Evolutionary conservation across 2,113 vertebrate species (phyloP).

Genomic region (Scalopus aquaticus): DNA sequence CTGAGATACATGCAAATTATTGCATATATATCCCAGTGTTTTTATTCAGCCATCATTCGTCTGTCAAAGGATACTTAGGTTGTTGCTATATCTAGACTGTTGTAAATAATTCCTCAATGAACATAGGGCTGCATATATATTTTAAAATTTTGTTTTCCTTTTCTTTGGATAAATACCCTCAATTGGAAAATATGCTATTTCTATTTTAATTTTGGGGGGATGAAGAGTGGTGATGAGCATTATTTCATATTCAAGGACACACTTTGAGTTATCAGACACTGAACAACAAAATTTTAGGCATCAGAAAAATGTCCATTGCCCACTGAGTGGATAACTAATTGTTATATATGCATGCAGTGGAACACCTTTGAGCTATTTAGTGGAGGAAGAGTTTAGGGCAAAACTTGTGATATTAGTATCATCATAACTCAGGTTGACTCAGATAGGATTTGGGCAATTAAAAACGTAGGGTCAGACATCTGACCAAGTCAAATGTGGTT

Average conservation of each 20-base stretch:
- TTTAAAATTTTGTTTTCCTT: background rate
- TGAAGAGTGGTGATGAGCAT: background rate
- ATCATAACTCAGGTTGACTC: background rate
- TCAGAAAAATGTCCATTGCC: background rate
- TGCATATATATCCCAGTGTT: too few relatives aligned
- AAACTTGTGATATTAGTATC: background rate
- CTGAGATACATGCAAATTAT: too few relatives aligned
- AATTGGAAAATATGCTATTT: too few relatives aligned
- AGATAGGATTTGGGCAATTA: fast-evolving
- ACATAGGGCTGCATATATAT: background rate
- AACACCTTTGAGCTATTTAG: background rate
- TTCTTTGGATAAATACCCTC: background rate
- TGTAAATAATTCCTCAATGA: background rate
- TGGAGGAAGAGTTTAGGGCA: background rate
- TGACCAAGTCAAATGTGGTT: background rate
- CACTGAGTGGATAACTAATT: background rate
- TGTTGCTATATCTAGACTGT: background rate
- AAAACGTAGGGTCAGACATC: background rate
- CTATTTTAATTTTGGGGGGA: background rate
- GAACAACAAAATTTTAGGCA: background rate
- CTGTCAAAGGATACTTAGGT: background rate
- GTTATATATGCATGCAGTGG: background rate
- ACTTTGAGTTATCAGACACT: background rate
- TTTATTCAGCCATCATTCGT: too few relatives aligned
- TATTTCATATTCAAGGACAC: background rate